Percentiles rank a stretch among this genome's conserved stretches.
Conservation (phyloP, 2,888 invertebrate species). For the Cremastinae sp. region DNA sequence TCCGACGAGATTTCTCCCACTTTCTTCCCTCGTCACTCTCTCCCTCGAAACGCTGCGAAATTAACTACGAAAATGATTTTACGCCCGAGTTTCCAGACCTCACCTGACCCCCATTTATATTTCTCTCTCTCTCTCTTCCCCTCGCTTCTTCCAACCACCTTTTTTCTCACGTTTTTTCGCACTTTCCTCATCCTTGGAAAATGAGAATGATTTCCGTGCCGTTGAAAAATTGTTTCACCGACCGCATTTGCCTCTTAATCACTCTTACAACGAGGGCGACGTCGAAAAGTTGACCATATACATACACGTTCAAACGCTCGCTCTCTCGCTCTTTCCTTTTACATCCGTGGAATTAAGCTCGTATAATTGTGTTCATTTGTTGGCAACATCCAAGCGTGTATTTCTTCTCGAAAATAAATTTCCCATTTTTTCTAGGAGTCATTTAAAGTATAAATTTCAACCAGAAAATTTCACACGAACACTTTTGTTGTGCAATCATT, state of each 20-base stretch:
- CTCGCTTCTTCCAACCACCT: not conserved
- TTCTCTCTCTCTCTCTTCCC: constrained; percentile 11
- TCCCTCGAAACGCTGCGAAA: constrained; percentile 16
- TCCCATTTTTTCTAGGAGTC: no score
- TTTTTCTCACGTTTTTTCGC: not conserved
- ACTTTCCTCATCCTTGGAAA: constrained; percentile 3
- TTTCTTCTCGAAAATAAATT: no score
- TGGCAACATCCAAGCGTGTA: no score
- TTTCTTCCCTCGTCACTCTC: not conserved
- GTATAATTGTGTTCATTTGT: no score
- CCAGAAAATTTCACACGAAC: no score
- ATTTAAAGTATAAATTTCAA: no score
- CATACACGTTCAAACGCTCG: not conserved
- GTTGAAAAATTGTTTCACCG: not conserved
- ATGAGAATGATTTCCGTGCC: constrained; percentile 11
- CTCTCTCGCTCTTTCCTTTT: not conserved
- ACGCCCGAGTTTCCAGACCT: constrained; percentile 29
- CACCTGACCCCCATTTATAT: constrained; percentile 10
- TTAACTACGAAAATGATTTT: constrained; percentile 46
- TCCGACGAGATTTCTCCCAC: not conserved
- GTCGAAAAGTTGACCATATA: not conserved
- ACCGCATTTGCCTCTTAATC: constrained; percentile 10
- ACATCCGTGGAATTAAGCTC: constrained; percentile 7
- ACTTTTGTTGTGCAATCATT: no score
- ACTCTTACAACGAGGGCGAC: constrained; percentile 1